phyloP scores from a whole-genome alignment of 2,797 vertebrate genomes.

The Pyrocephalus nanus region DNA sequence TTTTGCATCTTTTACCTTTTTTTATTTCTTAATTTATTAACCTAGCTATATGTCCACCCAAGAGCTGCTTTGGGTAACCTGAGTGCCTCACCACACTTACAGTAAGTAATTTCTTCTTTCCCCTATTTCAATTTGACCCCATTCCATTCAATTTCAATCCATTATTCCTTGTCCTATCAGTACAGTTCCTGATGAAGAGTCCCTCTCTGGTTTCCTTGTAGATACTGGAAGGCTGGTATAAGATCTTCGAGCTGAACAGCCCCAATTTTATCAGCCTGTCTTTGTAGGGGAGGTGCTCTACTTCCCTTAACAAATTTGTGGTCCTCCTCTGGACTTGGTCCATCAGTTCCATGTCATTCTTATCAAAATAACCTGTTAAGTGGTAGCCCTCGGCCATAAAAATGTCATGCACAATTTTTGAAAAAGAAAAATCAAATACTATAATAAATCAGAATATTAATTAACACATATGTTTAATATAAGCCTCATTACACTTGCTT shows the following conservation, averaged over 20 bases:
- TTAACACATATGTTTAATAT: not conserved
- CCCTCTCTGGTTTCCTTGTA: not conserved
- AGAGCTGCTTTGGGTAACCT: not conserved
- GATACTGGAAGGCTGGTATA: not conserved
- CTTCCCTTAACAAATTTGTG: not conserved
- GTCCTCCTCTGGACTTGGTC: not conserved
- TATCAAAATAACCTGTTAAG: not conserved
- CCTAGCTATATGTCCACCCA: no score
- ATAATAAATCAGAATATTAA: not conserved
- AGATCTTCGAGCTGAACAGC: not conserved
- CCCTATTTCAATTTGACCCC: not conserved
- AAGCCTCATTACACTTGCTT: not conserved
- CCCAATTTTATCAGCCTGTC: not conserved
- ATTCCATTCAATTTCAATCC: not conserved
- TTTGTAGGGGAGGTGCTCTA: not conserved
- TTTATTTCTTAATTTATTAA: no score
- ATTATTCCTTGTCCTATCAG: not conserved
- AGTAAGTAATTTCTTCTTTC: not conserved
- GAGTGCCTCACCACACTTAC: not conserved
- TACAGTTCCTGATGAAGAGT: not conserved
- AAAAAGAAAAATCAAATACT: not conserved
- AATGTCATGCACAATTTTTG: not conserved
- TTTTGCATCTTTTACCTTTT: no score
- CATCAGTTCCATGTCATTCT: not conserved
- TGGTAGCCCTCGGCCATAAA: not conserved